Percentiles rank a stretch among this genome's conserved stretches.
Conservation (phyloP, 1,140 invertebrate species). For the Zaprionus vittiger region DNA sequence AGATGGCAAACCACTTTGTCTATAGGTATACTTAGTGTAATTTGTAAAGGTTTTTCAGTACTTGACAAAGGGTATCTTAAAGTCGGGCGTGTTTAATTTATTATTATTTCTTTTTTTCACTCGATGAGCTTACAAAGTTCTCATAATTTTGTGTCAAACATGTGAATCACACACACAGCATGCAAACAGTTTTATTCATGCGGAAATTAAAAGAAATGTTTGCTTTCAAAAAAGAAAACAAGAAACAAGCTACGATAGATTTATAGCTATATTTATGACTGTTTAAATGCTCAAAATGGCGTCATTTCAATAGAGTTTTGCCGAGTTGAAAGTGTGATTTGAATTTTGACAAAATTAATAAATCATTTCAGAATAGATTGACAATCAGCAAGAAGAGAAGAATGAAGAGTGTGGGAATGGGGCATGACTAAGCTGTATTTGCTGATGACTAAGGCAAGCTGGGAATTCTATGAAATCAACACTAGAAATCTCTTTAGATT, state of each 20-base stretch:
- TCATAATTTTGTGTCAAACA: constrained; percentile 4
- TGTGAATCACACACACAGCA: constrained; percentile 1
- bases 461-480: not conserved
- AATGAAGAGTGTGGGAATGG: not conserved
- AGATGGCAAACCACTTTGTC: too few species aligned
- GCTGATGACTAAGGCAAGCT: not conserved
- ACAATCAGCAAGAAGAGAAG: not conserved
- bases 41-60: too few species aligned
- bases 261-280: not conserved
- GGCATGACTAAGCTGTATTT: too few species aligned
- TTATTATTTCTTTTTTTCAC: not conserved
- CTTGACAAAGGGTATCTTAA: too few species aligned
- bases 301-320: not conserved
- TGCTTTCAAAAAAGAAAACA: not conserved
- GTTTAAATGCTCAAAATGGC: not conserved
- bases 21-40: too few species aligned
- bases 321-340: not conserved
- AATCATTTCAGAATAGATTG: not conserved
- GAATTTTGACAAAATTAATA: not conserved
- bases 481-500: not conserved
- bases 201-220: not conserved
- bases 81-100: too few species aligned
- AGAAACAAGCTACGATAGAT: not conserved
- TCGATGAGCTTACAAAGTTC: not conserved
- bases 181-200: constrained; percentile 6